Evolutionary conservation across 1,140 invertebrate species (phyloP).

Genomic region (Caenorhabditis brenneri): DNA sequence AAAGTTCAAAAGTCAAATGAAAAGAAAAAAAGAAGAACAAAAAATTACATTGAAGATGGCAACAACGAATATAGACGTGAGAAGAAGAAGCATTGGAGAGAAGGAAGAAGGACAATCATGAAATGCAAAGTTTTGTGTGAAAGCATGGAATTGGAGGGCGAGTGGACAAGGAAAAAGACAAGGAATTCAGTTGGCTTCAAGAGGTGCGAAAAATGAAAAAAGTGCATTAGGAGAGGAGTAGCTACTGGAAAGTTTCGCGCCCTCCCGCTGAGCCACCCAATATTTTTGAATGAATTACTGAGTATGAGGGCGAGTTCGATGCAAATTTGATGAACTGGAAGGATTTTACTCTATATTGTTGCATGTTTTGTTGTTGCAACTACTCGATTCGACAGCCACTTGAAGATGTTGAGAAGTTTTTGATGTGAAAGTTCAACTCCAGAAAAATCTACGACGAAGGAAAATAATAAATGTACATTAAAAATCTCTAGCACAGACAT

Average conservation of each 20-base stretch:
- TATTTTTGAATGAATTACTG: conserved; percentile 40
- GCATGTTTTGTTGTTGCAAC: neutral
- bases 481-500: no score
- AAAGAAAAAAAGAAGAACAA: neutral
- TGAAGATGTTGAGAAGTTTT: no score
- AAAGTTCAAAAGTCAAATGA: neutral
- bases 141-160: conserved; percentile 42
- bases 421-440: no score
- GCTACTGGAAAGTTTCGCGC: conserved; percentile 9
- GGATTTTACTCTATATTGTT: neutral
- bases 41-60: conserved; percentile 17
- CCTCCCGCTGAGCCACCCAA: conserved; percentile 15
- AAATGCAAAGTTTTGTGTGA: conserved; percentile 30
- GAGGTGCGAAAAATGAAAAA: conserved; percentile 36
- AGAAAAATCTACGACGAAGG: no score
- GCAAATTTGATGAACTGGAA: conserved; percentile 42
- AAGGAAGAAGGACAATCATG: conserved; percentile 16
- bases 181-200: conserved; percentile 26
- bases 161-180: conserved; percentile 4
- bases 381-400: neutral
- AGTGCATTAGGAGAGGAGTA: neutral
- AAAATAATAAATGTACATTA: no score
- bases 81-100: neutral
- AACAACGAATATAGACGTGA: conserved; percentile 29
- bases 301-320: conserved; percentile 8